A percentile compares a stretch with the other conserved stretches of the same genome.
Evolutionary conservation across 2,888 invertebrate species (phyloP).

Genomic region (Rhabditoides inermis): DNA sequence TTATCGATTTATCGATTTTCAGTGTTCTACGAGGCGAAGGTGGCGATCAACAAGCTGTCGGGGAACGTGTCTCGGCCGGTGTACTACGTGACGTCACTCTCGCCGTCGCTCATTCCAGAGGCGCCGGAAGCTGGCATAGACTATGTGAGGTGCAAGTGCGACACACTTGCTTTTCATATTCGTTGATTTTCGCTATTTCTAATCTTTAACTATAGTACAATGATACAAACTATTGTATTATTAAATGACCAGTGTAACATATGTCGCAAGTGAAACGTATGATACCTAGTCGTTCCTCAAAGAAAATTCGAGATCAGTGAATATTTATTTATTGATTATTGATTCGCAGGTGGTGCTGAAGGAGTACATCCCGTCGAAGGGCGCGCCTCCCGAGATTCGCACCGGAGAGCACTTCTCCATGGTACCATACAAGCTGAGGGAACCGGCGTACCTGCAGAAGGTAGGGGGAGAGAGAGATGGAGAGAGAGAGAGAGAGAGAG

Average conservation of each 20-base stretch:
- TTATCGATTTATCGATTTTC: constrained; percentile 1
- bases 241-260: too few relatives aligned
- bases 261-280: too few relatives aligned
- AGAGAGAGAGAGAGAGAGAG: not conserved
- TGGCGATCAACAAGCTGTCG: constrained; percentile 40
- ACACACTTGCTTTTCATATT: not conserved
- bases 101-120: constrained; percentile 33
- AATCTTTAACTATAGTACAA: not conserved
- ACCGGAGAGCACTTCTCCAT: constrained; percentile 41
- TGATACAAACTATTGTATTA: not conserved
- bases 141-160: constrained; percentile 23
- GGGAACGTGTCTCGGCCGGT: constrained; percentile 37
- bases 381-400: constrained; percentile 30
- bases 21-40: constrained; percentile 43
- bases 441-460: constrained; percentile 35
- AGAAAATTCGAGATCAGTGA: too few relatives aligned
- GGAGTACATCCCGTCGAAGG: constrained; percentile 28
- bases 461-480: constrained; percentile 1
- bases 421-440: constrained; percentile 30
- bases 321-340: too few relatives aligned
- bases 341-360: constrained; percentile 30
- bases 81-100: constrained; percentile 36
- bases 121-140: constrained; percentile 35
- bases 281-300: too few relatives aligned
- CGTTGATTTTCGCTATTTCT: not conserved